Percentiles rank a stretch among this genome's conserved stretches.
Evolutionary conservation across 2,113 vertebrate genomes (phyloP).

Genomic region (Cervus canadensis): DNA sequence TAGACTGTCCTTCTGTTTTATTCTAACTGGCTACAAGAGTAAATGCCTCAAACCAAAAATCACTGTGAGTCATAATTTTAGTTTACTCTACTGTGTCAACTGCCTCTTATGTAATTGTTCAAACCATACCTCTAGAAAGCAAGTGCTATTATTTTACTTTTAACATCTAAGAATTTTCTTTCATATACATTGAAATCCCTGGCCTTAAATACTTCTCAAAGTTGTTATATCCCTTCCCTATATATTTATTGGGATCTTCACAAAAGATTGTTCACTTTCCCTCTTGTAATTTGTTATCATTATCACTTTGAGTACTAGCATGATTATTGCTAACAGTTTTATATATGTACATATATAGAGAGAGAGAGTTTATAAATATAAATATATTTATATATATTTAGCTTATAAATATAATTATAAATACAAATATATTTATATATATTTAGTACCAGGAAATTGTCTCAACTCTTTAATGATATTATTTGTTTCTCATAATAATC

Average conservation of each 20-base stretch:
- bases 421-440: not conserved
- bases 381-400: not conserved
- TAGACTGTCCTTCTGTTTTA: not conserved
- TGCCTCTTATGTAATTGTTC: not conserved
- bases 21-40: not conserved
- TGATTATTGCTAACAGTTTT: not conserved
- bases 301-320: not conserved
- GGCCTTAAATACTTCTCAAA: not conserved
- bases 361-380: too few species aligned
- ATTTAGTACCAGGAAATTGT: not conserved
- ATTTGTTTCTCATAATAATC: not conserved
- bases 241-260: not conserved
- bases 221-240: not conserved
- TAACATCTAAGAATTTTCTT: not conserved
- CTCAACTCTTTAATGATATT: not conserved
- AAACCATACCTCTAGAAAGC: not conserved
- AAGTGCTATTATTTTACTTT: not conserved
- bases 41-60: not conserved
- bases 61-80: not conserved
- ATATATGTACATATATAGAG: not conserved
- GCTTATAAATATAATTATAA: too few species aligned
- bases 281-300: not conserved
- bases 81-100: not conserved
- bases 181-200: not conserved
- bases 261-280: not conserved